Conservation (phyloP, 2,888 invertebrate species). For the Synanthedon vespiformis region DNA sequence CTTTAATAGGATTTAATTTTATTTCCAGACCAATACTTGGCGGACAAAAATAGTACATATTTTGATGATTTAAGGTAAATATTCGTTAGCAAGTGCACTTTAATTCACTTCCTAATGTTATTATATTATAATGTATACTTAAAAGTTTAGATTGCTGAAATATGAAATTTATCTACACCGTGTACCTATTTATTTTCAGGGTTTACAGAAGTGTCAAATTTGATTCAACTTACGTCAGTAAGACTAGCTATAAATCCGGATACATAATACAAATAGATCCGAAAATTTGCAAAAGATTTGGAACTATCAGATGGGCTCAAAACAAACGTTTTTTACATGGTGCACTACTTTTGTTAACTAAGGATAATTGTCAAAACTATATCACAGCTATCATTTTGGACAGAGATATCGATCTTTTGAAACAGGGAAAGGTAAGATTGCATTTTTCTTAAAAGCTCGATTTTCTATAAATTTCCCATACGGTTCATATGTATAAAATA, state of each 20-base stretch:
- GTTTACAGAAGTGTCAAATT: neutral
- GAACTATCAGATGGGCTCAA: slow-evolving; percentile 43
- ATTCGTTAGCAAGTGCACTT: too few relatives aligned
- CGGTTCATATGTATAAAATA: too few relatives aligned
- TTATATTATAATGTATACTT: too few relatives aligned
- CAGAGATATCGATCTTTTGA: slow-evolving; percentile 45
- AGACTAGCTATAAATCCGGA: neutral
- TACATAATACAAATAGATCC: neutral
- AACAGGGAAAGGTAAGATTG: slow-evolving; percentile 33
- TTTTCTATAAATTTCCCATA: too few relatives aligned
- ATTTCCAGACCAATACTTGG: too few relatives aligned
- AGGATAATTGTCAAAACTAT: slow-evolving; percentile 74
- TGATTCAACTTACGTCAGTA: neutral
- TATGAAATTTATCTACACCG: too few relatives aligned
- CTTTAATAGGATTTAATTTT: too few relatives aligned
- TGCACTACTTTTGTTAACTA: slow-evolving; percentile 78
- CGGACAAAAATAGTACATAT: too few relatives aligned
- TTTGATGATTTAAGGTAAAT: too few relatives aligned
- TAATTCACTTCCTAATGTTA: too few relatives aligned
- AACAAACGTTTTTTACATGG: slow-evolving; percentile 76
- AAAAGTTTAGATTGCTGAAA: too few relatives aligned
- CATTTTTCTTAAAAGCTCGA: too few relatives aligned
- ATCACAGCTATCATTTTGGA: slow-evolving; percentile 76
- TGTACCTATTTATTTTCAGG: neutral
- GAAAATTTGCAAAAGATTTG: slow-evolving; percentile 19